A percentile compares a stretch with the other conserved stretches of the same genome.
phyloP scores from a whole-genome alignment of 2,797 vertebrate genomes.

The Salarias fasciatus region DNA sequence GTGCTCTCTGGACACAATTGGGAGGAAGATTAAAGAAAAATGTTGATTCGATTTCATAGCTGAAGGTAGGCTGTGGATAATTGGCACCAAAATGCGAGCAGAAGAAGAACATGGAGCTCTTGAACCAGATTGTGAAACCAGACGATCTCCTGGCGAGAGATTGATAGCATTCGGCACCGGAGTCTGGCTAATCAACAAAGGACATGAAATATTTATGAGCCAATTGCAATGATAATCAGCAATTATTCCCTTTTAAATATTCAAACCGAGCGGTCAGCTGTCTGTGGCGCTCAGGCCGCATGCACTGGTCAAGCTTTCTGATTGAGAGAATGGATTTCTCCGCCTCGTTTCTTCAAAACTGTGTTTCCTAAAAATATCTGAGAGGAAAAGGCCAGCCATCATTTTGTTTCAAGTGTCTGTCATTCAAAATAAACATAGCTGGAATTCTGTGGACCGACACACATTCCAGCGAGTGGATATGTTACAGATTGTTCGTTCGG shows the following conservation, averaged over 20 bases:
- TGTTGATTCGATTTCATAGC: conserved; percentile 26
- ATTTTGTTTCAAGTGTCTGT: conserved; percentile 52
- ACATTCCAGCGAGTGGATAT: conserved; percentile 44
- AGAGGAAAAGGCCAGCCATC: conserved; percentile 42
- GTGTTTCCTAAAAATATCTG: conserved; percentile 65
- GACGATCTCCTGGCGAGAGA: conserved; percentile 1
- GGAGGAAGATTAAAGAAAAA: conserved; percentile 31
- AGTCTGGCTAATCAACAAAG: conserved; percentile 17
- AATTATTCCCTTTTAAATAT: conserved; percentile 13
- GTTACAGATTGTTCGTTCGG: conserved; percentile 37
- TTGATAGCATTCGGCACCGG: conserved; percentile 10
- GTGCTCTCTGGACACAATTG: conserved; percentile 32
- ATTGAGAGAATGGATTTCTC: conserved; percentile 25
- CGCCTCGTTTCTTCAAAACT: conserved; percentile 54
- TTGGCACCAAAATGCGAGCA: conserved; percentile 1
- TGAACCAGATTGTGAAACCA: conserved; percentile 9
- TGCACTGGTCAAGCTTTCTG: conserved; percentile 15
- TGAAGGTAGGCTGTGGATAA: neutral
- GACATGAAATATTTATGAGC: conserved; percentile 40
- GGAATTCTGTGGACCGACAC: conserved; percentile 52
- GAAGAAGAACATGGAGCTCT: neutral
- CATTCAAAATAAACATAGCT: conserved; percentile 66
- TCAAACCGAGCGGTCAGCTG: conserved; percentile 4
- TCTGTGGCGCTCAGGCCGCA: conserved; percentile 1
- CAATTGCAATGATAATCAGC: conserved; percentile 28